Evolutionary conservation across 2,888 invertebrate genomes (phyloP).

Genomic region (Neria commutata): DNA sequence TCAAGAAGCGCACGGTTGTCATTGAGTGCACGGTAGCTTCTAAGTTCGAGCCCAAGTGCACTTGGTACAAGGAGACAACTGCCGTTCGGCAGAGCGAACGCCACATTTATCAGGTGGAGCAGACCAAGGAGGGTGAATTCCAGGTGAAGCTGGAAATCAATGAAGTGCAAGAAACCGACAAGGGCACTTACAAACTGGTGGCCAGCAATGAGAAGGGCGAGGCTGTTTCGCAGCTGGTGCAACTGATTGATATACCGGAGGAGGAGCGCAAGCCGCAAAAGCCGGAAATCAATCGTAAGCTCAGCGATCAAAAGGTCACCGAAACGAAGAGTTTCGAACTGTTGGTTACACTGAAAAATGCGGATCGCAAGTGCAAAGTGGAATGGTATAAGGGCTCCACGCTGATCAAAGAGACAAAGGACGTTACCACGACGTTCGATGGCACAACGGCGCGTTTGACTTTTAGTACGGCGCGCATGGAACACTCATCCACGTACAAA

Average conservation of each 20-base stretch:
- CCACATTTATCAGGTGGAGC: constrained; percentile 55
- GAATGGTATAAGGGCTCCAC: constrained; percentile 86
- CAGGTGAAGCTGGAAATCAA: constrained; percentile 88
- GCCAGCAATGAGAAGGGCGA: constrained; percentile 94
- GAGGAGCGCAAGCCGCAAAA: constrained; percentile 78
- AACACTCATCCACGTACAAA: constrained; percentile 81
- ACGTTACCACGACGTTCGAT: constrained; percentile 81
- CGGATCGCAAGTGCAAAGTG: constrained; percentile 80
- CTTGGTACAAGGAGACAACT: constrained; percentile 88
- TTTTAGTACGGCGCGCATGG: constrained; percentile 77
- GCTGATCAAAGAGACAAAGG: constrained; percentile 77
- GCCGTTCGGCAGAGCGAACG: constrained; percentile 72
- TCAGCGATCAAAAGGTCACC: constrained; percentile 73
- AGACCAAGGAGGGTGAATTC: constrained; percentile 78
- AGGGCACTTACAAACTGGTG: constrained; percentile 87
- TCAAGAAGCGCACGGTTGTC: constrained; percentile 90
- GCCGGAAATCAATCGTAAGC: constrained; percentile 79
- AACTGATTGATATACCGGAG: constrained; percentile 82
- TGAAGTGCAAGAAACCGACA: constrained; percentile 79
- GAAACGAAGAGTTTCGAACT: constrained; percentile 82
- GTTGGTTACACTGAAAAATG: constrained; percentile 73
- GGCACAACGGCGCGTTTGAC: constrained; percentile 80
- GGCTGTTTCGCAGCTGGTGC: constrained; percentile 85
- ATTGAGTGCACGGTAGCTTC: constrained; percentile 94
- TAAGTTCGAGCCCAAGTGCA: constrained; percentile 90